Percentiles rank a stretch among this genome's conserved stretches.
These are phyloP conservation scores for Perognathus longimembris DNA, from an alignment of 2,113 vertebrate species.

Conservation along the genomic window DNA sequence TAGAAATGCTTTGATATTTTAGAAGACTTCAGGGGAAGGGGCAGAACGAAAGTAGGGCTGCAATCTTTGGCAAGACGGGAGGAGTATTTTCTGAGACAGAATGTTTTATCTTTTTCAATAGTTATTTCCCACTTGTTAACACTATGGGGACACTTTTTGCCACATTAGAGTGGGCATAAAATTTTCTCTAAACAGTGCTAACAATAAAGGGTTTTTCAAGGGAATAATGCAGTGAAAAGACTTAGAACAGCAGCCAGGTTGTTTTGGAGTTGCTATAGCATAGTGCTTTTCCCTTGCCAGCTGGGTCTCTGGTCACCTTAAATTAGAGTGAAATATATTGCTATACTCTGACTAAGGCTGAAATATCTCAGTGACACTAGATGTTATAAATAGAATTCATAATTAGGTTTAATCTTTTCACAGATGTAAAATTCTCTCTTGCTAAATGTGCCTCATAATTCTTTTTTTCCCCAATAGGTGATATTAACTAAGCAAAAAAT, in stretches of 20 bases:
- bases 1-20: conserved; percentile 66
- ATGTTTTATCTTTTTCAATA: conserved; percentile 11
- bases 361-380: conserved; percentile 70
- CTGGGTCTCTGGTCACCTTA: conserved; percentile 15
- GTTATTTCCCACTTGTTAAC: background rate
- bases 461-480: conserved; percentile 60
- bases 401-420: conserved; percentile 74
- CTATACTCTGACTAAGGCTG: background rate
- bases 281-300: conserved; percentile 22
- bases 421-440: conserved; percentile 51
- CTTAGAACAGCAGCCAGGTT: background rate
- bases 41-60: conserved; percentile 29
- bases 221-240: conserved; percentile 33
- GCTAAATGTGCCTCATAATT: conserved; percentile 54
- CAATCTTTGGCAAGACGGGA: background rate
- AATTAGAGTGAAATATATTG: conserved; percentile 50
- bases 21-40: conserved; percentile 25
- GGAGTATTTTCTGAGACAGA: background rate
- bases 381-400: conserved; percentile 69
- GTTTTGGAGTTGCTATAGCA: background rate
- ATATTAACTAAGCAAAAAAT: conserved; percentile 63
- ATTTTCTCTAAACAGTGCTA: background rate
- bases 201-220: conserved; percentile 48
- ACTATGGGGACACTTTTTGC: background rate
- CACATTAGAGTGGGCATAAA: conserved; percentile 25